These are phyloP conservation scores for Pyrocoelia pectoralis DNA, from an alignment of 2,888 invertebrate species.

Conservation along the genomic window DNA sequence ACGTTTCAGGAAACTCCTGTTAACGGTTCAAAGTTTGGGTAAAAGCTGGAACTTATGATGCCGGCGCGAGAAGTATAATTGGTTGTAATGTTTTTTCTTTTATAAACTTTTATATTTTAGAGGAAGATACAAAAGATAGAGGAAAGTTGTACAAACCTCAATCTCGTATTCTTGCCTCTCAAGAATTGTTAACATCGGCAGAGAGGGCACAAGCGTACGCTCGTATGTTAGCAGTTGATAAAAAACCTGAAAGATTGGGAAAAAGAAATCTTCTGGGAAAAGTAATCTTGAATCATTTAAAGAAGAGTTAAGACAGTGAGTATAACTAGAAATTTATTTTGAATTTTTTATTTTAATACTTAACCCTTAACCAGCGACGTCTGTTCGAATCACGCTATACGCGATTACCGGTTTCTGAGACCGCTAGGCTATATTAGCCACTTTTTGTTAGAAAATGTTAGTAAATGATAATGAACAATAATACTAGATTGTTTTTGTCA, in stretches of 20 bases:
- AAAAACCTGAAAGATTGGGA: slow-evolving; percentile 71
- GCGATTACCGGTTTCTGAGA: too few relatives aligned
- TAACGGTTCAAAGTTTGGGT: slow-evolving; percentile 92
- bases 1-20: slow-evolving; percentile 91
- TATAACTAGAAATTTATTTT: too few relatives aligned
- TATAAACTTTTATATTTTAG: slow-evolving; percentile 62
- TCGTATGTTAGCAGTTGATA: slow-evolving; percentile 68
- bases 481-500: too few relatives aligned
- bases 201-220: slow-evolving; percentile 77
- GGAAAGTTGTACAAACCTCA: slow-evolving; percentile 94
- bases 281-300: slow-evolving; percentile 98
- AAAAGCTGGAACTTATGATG: slow-evolving; percentile 97
- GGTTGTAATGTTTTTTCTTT: neutral
- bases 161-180: slow-evolving; percentile 69
- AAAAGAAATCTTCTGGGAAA: slow-evolving; percentile 83
- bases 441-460: too few relatives aligned
- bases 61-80: slow-evolving; percentile 84
- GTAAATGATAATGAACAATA: too few relatives aligned
- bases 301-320: slow-evolving; percentile 94
- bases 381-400: too few relatives aligned
- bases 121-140: slow-evolving; percentile 88
- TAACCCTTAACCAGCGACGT: too few relatives aligned
- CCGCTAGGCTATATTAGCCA: too few relatives aligned
- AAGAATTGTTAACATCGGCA: slow-evolving; percentile 66
- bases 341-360: too few relatives aligned